phyloP scores from a whole-genome alignment of 2,888 invertebrate genomes.

The Euplagia quadripunctaria region DNA sequence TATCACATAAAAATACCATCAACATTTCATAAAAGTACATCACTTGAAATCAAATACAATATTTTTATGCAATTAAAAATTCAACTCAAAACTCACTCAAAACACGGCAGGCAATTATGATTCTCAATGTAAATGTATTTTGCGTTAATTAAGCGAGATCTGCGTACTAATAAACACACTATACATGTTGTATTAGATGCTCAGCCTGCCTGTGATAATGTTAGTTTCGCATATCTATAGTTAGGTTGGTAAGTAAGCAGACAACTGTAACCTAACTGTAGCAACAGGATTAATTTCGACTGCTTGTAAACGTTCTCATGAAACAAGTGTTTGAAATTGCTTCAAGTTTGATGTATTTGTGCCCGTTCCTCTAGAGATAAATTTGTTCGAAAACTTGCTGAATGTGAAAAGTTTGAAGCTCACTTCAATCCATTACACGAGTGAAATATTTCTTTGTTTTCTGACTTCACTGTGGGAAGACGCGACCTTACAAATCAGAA shows the following conservation, averaged over 20 bases:
- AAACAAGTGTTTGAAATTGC: constrained; percentile 85
- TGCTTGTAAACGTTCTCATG: constrained; percentile 76
- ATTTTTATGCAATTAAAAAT: background rate
- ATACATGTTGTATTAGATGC: background rate
- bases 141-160: constrained; percentile 10
- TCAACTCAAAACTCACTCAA: background rate
- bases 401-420: constrained; percentile 87
- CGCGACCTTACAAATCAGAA: constrained; percentile 79
- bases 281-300: constrained; percentile 64
- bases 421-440: constrained; percentile 87
- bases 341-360: constrained; percentile 86
- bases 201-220: constrained; percentile 2
- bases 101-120: background rate
- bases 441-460: constrained; percentile 88
- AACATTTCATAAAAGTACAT: no score
- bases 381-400: constrained; percentile 85
- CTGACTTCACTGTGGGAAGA: constrained; percentile 71
- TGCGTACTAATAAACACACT: constrained; percentile 2
- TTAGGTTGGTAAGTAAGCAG: background rate
- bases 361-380: constrained; percentile 83
- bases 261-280: constrained; percentile 4
- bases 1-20: background rate
- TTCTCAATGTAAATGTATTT: constrained; percentile 3
- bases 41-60: background rate
- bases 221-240: background rate